Base-by-base conservation (phyloP, 23 tunicate species). In the Trididemnum nubilum region DNA sequence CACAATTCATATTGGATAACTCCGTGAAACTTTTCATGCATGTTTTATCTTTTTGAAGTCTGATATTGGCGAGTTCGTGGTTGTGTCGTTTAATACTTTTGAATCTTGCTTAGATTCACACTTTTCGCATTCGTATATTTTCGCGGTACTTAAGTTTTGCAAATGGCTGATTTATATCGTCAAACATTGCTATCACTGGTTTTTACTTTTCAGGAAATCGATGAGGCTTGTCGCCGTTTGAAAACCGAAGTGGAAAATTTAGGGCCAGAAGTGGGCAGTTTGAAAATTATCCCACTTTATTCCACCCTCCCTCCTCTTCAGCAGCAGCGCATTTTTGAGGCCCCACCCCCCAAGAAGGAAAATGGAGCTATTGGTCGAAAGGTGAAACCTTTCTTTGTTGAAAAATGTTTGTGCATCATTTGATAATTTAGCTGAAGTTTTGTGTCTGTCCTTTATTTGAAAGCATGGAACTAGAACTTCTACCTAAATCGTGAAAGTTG, bases 301-400 rank as follows among this genome's bases (percentile, higher is more conserved):
- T 95, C 99, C 1, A 95, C 99, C 2, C 84, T 95, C 5, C 95
- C 99, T 0, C 95, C 95, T 12, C 79, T 84, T 34, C 95, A 95
- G 59, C 99, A 95, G 52, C 95, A 89, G 72, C 73, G 95, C 35
- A 89, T 95, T 22, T 95, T 95, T 40, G 99, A 95, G 44, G 22
- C 77, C 26, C 87, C 95, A n/a, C 99, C 99, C 3, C 95, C 95
- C 18, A 85, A 85, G 58, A 85, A 85, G 50, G 81, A 86, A 7
- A 95, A 89, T 51, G 99, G 99, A 25, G 99, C 99, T 0, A 85
- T 85, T 49, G 99, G 99, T 30, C 58, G 99, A 69, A 95, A 95
- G 78, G 85, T 79, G 65, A 75, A 40, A 15, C n/a, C n/a, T n/a
- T n/a, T n/a, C n/a, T n/a, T n/a, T n/a, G n/a, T n/a, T n/a, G n/a